Percentiles rank a stretch among this genome's conserved stretches.
Evolutionary conservation across 2,797 vertebrate species (phyloP).

Genomic region (Florisuga fusca): DNA sequence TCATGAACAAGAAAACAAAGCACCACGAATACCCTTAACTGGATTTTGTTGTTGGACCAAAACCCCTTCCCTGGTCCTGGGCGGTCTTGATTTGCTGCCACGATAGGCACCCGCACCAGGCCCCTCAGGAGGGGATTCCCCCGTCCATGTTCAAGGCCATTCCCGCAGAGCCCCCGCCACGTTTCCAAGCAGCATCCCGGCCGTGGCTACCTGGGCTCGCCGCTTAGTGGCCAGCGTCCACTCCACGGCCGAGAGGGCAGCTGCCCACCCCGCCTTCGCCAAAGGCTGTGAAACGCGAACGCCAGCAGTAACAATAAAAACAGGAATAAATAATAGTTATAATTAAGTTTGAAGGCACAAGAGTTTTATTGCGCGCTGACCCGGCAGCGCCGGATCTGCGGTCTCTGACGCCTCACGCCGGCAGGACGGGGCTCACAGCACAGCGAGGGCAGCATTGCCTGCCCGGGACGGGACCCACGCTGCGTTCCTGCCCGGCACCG

Average conservation of each 20-base stretch:
- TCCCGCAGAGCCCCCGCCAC: not conserved
- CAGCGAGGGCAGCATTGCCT: too few relatives aligned
- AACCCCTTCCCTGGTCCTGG: too few relatives aligned
- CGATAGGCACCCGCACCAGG: not conserved
- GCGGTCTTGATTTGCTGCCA: not conserved
- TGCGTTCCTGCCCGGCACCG: not conserved
- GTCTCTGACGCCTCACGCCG: not conserved
- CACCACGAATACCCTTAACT: accelerated
- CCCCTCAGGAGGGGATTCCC: not conserved
- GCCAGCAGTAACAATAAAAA: too few relatives aligned
- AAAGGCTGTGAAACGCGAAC: too few relatives aligned
- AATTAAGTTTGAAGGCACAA: too few relatives aligned
- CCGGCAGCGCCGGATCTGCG: accelerated
- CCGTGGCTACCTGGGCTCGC: accelerated
- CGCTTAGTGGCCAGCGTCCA: accelerated
- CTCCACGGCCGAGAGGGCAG: too few relatives aligned
- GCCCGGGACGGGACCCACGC: too few relatives aligned
- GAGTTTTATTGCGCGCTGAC: accelerated
- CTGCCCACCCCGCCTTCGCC: not conserved
- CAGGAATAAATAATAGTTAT: not conserved
- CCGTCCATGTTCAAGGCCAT: too few relatives aligned
- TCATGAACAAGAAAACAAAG: not conserved
- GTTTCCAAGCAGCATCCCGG: accelerated
- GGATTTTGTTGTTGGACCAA: accelerated
- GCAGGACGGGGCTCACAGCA: accelerated